Evolutionary conservation across 2,113 vertebrate genomes (phyloP).

Genomic region (Antechinus stuartii): DNA sequence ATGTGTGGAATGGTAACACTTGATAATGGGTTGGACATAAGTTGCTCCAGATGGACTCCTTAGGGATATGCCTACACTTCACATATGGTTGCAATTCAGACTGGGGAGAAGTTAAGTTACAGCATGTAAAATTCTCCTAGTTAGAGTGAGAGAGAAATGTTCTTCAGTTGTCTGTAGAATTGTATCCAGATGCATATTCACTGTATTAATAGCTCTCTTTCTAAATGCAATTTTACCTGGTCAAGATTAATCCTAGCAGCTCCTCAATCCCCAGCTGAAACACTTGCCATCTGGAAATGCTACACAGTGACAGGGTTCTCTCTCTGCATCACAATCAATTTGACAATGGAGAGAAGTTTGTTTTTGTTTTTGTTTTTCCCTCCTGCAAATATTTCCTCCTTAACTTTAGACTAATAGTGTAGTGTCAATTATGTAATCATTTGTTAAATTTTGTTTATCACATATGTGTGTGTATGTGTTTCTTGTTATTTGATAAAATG

Average conservation of each 20-base stretch:
- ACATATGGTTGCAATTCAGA: slow-evolving; percentile 65
- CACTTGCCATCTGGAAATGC: slow-evolving; percentile 47
- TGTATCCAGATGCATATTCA: slow-evolving; percentile 54
- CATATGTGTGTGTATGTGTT: background rate
- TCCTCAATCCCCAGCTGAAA: slow-evolving; percentile 13
- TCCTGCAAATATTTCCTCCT: background rate
- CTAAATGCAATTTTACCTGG: slow-evolving; percentile 49
- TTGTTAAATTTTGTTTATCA: background rate
- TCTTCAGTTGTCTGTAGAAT: slow-evolving; percentile 55
- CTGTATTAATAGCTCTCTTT: slow-evolving; percentile 34
- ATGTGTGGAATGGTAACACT: slow-evolving; percentile 32
- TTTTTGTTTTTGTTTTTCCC: background rate
- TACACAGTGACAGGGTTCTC: slow-evolving; percentile 16
- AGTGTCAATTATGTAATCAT: background rate
- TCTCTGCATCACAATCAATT: slow-evolving; percentile 33
- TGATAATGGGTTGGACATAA: slow-evolving; percentile 59
- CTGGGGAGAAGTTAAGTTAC: slow-evolving; percentile 49
- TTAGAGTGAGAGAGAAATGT: slow-evolving; percentile 49
- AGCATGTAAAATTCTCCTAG: slow-evolving; percentile 36
- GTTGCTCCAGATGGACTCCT: slow-evolving; percentile 63
- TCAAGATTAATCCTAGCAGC: slow-evolving; percentile 48
- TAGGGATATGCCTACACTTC: slow-evolving; percentile 50
- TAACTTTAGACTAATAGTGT: background rate
- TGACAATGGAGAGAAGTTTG: slow-evolving; percentile 8
- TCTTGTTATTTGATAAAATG: background rate